Conservation (phyloP, 2,113 vertebrate genomes). For the Oxygymnocypris stewartii region DNA sequence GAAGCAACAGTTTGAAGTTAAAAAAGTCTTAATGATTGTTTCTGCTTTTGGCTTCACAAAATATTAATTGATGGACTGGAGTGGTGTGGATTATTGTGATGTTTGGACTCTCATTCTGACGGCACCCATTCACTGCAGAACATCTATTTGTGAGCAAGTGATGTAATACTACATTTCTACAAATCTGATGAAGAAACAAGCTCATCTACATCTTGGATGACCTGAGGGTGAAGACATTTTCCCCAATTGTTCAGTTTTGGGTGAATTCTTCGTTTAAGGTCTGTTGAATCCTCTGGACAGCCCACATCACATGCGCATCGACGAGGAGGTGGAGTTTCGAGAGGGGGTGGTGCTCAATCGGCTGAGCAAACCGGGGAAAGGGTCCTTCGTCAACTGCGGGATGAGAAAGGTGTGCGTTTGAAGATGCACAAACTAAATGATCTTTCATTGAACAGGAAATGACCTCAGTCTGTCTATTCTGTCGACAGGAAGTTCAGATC, state of each 20-base stretch:
- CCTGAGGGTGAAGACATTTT: too few relatives aligned
- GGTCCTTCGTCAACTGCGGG: slow-evolving; percentile 94
- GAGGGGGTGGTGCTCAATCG: slow-evolving; percentile 87
- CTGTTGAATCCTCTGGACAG: slow-evolving; percentile 94
- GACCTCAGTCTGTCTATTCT: slow-evolving; percentile 22
- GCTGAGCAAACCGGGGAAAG: slow-evolving; percentile 80
- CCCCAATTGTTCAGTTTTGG: too few relatives aligned
- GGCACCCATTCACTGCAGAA: neutral
- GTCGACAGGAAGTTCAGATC: slow-evolving; percentile 86
- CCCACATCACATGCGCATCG: slow-evolving; percentile 93
- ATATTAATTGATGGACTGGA: neutral
- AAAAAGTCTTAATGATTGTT: neutral
- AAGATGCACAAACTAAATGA: neutral
- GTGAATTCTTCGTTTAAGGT: slow-evolving; percentile 77
- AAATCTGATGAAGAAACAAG: too few relatives aligned
- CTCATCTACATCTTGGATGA: too few relatives aligned
- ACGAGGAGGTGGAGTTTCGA: slow-evolving; percentile 85
- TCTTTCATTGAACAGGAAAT: slow-evolving; percentile 1
- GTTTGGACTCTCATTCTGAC: neutral
- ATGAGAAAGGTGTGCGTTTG: slow-evolving; percentile 84
- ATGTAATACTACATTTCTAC: too few relatives aligned
- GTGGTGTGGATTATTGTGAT: neutral
- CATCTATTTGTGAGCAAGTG: too few relatives aligned
- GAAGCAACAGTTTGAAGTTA: too few relatives aligned
- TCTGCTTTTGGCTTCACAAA: neutral